Evolutionary conservation across 2,113 vertebrate genomes (phyloP), one percentile per base, ranked within the genome.

Genomic region (Heloderma charlesbogerti): DNA sequence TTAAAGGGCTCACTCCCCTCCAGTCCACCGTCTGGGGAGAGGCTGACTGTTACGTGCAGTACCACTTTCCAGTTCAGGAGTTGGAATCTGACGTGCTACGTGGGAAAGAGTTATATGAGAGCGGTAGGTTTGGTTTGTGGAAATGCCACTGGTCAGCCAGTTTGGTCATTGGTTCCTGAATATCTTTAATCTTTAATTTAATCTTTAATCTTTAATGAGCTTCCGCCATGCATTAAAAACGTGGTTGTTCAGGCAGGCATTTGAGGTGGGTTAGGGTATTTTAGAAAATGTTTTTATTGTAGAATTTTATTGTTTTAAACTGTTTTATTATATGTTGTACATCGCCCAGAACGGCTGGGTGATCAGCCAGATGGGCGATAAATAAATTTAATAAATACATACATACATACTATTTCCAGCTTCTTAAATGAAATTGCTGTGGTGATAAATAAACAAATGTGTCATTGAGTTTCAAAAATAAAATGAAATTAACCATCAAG

Each of bases 1-100:
- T 99, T 78, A 98, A 96, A 83, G 99, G 99, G 16, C 96, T 99
- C 74, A 92, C 94, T 1, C 98, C 98, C 22, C 96, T 99, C 63
- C 99, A 99, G 96, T 97, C 98, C 87, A 99, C 99, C 0, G 98
- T 99, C 20, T 99, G 99, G 99, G 99, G 99, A 79, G 99, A 99
- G 94, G 98, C 99, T 0, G 99, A 99, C 96, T 99, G 99, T 95
- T 99, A 98, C 16, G 37, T 99, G 16, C 98, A 99, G 94, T 99
- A 99, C 96, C 95, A 95, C 54, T 99, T 99, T 92, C 99, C 99
- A 1, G 96, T 96, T 85, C 98, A 98, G 88, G 97, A 98, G 40
- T 29, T 91, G 0, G 96, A 90, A 31, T 29, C 87, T 48, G 90
- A 1, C 7, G 6, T 86, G 0, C 93, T 90, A 27, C 93, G 90